These are phyloP conservation scores for Malaclemys terrapin DNA, from an alignment of 2,113 vertebrate species.

Conservation along the genomic window DNA sequence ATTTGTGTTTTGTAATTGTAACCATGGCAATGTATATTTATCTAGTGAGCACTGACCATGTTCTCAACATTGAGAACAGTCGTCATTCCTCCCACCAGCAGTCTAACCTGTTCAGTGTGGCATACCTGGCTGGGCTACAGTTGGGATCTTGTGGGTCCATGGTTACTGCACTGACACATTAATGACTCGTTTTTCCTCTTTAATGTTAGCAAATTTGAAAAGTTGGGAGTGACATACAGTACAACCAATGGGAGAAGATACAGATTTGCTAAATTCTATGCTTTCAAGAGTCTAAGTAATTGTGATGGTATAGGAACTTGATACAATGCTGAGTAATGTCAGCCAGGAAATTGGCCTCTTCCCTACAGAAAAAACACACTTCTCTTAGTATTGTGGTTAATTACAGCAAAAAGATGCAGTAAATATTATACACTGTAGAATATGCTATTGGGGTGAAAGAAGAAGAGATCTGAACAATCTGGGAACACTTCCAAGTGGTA, in stretches of 20 bases:
- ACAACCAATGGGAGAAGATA: neutral
- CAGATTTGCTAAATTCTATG: neutral
- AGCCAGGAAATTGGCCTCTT: constrained; percentile 3
- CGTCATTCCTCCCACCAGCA: neutral
- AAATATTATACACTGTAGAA: neutral
- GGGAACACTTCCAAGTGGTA: neutral
- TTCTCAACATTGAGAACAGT: neutral
- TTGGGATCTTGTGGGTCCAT: neutral
- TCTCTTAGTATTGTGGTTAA: neutral
- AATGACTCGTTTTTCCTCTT: neutral
- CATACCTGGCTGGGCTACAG: neutral
- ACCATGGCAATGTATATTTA: neutral
- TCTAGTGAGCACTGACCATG: neutral
- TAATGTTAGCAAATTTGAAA: neutral
- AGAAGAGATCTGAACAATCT: neutral
- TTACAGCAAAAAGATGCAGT: neutral
- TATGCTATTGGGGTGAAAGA: neutral
- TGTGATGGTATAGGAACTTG: constrained; percentile 14
- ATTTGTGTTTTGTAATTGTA: neutral
- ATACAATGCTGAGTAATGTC: constrained; percentile 14
- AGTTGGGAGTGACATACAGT: neutral
- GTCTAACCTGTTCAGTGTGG: neutral
- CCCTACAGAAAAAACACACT: neutral
- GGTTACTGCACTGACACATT: constrained; percentile 6
- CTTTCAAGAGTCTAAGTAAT: constrained; percentile 6